Conservation (phyloP, 2,113 vertebrate genomes). For the Siniperca chuatsi region DNA sequence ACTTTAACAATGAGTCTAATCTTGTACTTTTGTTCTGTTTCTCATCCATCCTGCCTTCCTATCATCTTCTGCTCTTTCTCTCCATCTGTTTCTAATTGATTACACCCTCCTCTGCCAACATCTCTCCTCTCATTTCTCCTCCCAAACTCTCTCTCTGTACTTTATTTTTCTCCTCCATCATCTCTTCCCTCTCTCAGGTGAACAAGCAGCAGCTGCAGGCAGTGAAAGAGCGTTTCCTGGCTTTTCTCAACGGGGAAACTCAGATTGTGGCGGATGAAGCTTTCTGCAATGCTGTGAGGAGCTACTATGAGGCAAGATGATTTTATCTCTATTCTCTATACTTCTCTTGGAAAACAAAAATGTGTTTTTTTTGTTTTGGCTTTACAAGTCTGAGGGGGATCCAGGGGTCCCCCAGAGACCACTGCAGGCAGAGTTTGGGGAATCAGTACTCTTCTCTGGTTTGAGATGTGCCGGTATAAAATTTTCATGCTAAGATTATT, state of each 20-base stretch:
- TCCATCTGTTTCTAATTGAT: constrained; percentile 22
- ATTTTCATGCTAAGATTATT: too few species aligned
- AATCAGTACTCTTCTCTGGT: too few species aligned
- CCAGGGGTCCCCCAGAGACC: not conserved
- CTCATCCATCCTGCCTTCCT: constrained; percentile 6
- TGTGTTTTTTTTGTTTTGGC: not conserved
- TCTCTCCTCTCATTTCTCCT: not conserved
- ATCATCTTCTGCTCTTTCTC: constrained; percentile 18
- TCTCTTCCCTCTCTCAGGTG: constrained; percentile 82
- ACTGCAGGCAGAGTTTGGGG: not conserved
- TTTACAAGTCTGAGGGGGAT: not conserved
- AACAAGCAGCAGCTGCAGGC: constrained; percentile 95
- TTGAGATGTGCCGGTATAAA: too few species aligned
- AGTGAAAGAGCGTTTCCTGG: constrained; percentile 92
- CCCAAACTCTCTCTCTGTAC: not conserved
- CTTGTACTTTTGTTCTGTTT: constrained; percentile 41
- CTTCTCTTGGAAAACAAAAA: not conserved
- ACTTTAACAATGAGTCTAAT: constrained; percentile 50
- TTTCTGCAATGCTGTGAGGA: constrained; percentile 96
- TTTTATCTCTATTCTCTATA: not conserved
- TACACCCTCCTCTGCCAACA: not conserved
- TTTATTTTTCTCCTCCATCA: not conserved
- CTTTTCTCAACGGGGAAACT: constrained; percentile 94
- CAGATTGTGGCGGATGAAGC: constrained; percentile 97
- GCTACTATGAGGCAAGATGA: constrained; percentile 92